Evolutionary conservation across 2,888 invertebrate species (phyloP).

Genomic region (Spodoptera littoralis): DNA sequence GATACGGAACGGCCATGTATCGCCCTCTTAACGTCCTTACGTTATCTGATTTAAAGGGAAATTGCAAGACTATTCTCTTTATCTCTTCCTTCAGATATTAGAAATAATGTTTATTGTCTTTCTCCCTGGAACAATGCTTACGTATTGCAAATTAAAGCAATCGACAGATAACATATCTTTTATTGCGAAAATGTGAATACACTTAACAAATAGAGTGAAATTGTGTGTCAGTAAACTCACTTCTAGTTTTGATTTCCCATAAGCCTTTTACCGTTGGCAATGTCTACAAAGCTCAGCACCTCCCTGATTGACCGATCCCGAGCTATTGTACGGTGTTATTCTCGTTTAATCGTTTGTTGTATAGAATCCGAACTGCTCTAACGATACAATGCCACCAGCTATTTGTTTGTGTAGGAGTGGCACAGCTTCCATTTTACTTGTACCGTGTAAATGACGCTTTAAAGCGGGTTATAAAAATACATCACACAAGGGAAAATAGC

Average conservation of each 20-base stretch:
- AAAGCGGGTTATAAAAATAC: slow-evolving; percentile 1
- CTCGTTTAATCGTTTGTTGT: slow-evolving; percentile 21
- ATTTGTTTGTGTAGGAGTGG: slow-evolving; percentile 32
- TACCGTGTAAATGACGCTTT: slow-evolving; percentile 19
- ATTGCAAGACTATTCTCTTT: slow-evolving; percentile 15
- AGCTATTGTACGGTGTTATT: slow-evolving; percentile 37
- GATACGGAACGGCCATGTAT: slow-evolving; percentile 40
- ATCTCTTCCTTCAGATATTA: slow-evolving; percentile 6
- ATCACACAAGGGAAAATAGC: too few species aligned
- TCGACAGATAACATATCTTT: too few species aligned
- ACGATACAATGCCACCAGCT: slow-evolving; percentile 28
- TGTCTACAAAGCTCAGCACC: background rate
- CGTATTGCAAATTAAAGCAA: background rate
- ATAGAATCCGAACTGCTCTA: slow-evolving; percentile 30
- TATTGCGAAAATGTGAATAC: too few species aligned
- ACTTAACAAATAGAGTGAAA: too few species aligned
- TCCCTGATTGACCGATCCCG: slow-evolving; percentile 19
- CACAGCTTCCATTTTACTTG: slow-evolving; percentile 19
- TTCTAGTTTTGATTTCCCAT: background rate
- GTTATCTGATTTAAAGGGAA: slow-evolving; percentile 35
- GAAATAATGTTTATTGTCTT: slow-evolving; percentile 2
- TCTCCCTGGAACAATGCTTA: background rate
- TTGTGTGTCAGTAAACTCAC: background rate
- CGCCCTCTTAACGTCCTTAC: slow-evolving; percentile 26
- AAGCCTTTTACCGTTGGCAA: too few species aligned